A percentile compares a stretch with the other conserved stretches of the same genome.
phyloP scores from a whole-genome alignment of 2,797 vertebrate species.

The Cyprinella venusta region DNA sequence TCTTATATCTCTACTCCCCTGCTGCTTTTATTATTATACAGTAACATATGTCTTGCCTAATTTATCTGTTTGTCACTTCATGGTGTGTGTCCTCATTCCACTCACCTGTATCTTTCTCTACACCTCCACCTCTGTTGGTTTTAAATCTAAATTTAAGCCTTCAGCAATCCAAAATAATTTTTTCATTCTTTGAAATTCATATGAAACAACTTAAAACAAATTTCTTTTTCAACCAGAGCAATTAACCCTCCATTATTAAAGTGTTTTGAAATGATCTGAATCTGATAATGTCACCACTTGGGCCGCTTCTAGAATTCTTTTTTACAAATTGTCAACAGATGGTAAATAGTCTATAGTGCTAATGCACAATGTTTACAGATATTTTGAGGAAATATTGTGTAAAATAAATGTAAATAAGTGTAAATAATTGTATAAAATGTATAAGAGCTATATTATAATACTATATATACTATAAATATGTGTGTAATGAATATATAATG shows the following conservation, averaged over 20 bases:
- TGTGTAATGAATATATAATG: not conserved
- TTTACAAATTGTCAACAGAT: not conserved
- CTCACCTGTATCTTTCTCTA: not conserved
- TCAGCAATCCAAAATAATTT: not conserved
- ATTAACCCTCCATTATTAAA: not conserved
- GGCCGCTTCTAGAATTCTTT: not conserved
- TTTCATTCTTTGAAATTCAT: not conserved
- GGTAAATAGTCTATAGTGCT: not conserved
- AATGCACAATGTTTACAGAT: not conserved
- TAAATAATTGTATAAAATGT: not conserved
- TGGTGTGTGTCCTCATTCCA: not conserved
- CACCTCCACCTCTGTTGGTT: not conserved
- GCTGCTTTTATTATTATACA: not conserved
- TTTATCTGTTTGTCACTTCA: conserved; percentile 16
- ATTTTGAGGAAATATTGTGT: not conserved
- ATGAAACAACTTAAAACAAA: too few species aligned
- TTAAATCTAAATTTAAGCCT: not conserved
- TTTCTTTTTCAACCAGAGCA: not conserved
- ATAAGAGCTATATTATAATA: not conserved
- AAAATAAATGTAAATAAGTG: not conserved
- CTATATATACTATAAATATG: not conserved
- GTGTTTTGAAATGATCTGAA: not conserved
- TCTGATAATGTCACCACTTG: not conserved
- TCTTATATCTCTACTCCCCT: not conserved
- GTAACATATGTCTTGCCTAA: not conserved